phyloP scores from a whole-genome alignment of 2,888 invertebrate species.

The Scaptomyza parva region DNA sequence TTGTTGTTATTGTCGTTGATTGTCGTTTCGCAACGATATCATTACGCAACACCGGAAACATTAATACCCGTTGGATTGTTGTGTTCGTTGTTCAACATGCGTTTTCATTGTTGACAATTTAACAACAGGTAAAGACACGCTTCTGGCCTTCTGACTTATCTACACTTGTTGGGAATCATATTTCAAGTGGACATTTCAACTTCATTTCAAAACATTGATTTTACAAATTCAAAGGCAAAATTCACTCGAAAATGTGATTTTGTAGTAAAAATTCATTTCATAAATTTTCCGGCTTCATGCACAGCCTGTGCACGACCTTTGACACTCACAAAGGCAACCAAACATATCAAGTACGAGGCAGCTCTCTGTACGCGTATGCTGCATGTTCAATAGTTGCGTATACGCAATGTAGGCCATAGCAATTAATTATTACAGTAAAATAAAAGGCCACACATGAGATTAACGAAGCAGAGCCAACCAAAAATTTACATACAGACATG shows the following conservation, averaged over 20 bases:
- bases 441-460: slow-evolving; percentile 30
- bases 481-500: slow-evolving; percentile 20
- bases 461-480: slow-evolving; percentile 31
- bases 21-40: slow-evolving; percentile 42
- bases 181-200: slow-evolving; percentile 1
- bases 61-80: slow-evolving; percentile 21
- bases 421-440: slow-evolving; percentile 41
- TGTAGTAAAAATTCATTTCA: slow-evolving; percentile 28
- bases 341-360: not conserved
- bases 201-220: not conserved
- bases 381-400: slow-evolving; percentile 30
- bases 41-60: slow-evolving; percentile 33
- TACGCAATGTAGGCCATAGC: slow-evolving; percentile 31
- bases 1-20: too few relatives aligned
- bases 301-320: slow-evolving; percentile 30
- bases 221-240: slow-evolving; percentile 28
- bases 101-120: not conserved
- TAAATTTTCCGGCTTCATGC: slow-evolving; percentile 51
- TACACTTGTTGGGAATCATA: not conserved
- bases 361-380: slow-evolving; percentile 1
- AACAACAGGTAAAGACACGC: slow-evolving; percentile 3
- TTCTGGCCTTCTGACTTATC: not conserved
- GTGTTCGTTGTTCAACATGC: not conserved
- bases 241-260: slow-evolving; percentile 9
- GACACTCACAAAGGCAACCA: slow-evolving; percentile 6